These are phyloP conservation scores for Elysia crispata DNA, from an alignment of 2,888 invertebrate genomes.

Conservation along the genomic window DNA sequence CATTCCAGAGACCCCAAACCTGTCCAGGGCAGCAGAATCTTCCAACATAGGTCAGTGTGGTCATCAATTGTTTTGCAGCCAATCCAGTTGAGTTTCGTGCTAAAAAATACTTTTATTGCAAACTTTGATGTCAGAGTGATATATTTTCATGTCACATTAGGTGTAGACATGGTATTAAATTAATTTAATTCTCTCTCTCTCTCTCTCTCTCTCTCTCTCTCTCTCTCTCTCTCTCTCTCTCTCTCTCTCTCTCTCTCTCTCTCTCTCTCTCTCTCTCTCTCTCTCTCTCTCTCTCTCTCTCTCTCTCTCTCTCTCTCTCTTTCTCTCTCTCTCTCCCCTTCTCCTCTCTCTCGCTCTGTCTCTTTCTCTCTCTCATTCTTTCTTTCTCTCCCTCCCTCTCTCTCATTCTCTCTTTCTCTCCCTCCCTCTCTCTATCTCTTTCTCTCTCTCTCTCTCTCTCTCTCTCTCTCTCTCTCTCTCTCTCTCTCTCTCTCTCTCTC, in stretches of 20 bases:
- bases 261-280: slow-evolving; percentile 15
- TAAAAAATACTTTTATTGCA: too few species aligned
- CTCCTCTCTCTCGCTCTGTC: slow-evolving; percentile 22
- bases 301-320: background rate
- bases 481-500: too few species aligned
- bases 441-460: background rate
- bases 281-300: slow-evolving; percentile 19
- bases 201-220: slow-evolving; percentile 21
- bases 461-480: too few species aligned
- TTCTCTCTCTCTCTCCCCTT: background rate
- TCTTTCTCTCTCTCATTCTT: background rate
- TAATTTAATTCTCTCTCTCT: slow-evolving; percentile 26
- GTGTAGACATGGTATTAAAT: too few species aligned
- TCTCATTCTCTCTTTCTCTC: slow-evolving; percentile 28
- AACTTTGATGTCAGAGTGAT: too few species aligned
- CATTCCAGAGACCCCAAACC: background rate
- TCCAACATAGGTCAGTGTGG: background rate
- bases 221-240: slow-evolving; percentile 28
- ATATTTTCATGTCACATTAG: too few species aligned
- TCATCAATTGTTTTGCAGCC: too few species aligned
- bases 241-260: slow-evolving; percentile 6
- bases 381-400: slow-evolving; percentile 22
- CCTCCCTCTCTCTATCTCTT: slow-evolving; percentile 29
- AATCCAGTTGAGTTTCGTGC: too few species aligned
- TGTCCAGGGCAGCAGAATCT: background rate